A percentile compares a stretch with the other conserved stretches of the same genome.
These are phyloP conservation scores for Siniperca scherzeri DNA, from an alignment of 2,797 vertebrate species.

Conservation along the genomic window DNA sequence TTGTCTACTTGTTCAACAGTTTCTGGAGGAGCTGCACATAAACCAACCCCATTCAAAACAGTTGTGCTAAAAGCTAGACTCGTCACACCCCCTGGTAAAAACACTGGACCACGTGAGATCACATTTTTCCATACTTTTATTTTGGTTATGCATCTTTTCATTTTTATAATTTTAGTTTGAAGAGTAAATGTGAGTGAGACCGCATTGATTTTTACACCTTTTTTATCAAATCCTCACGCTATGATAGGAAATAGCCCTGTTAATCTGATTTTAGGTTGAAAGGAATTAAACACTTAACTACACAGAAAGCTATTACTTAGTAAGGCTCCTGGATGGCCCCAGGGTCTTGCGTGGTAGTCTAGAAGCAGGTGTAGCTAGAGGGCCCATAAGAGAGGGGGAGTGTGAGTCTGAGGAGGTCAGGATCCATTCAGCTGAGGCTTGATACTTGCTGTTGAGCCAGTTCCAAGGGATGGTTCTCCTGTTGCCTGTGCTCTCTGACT, in stretches of 20 bases:
- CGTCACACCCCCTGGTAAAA: slow-evolving; percentile 59
- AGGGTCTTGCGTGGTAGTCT: slow-evolving; percentile 82
- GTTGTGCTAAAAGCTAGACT: slow-evolving; percentile 61
- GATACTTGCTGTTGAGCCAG: slow-evolving; percentile 42
- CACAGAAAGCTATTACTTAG: slow-evolving; percentile 41
- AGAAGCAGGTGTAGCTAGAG: slow-evolving; percentile 67
- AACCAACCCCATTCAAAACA: slow-evolving; percentile 66
- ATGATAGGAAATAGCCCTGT: slow-evolving; percentile 17
- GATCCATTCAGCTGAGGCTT: slow-evolving; percentile 68
- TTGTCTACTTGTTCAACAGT: slow-evolving; percentile 38
- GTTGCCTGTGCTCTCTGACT: slow-evolving; percentile 49
- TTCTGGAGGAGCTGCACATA: slow-evolving; percentile 62
- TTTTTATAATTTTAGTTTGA: not conserved
- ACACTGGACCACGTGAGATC: slow-evolving; percentile 69
- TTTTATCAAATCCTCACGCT: not conserved
- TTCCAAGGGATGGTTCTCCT: slow-evolving; percentile 44
- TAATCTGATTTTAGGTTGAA: slow-evolving; percentile 6
- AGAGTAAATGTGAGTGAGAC: not conserved
- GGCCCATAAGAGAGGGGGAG: slow-evolving; percentile 51
- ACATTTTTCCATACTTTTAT: not conserved
- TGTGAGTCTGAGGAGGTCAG: slow-evolving; percentile 48
- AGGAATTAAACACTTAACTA: slow-evolving; percentile 9
- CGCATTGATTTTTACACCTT: slow-evolving; percentile 14
- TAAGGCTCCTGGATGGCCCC: slow-evolving; percentile 71
- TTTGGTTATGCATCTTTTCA: not conserved